These are phyloP conservation scores for Yoshiicerus persimilis DNA, from an alignment of 1,140 invertebrate species.

Conservation along the genomic window DNA sequence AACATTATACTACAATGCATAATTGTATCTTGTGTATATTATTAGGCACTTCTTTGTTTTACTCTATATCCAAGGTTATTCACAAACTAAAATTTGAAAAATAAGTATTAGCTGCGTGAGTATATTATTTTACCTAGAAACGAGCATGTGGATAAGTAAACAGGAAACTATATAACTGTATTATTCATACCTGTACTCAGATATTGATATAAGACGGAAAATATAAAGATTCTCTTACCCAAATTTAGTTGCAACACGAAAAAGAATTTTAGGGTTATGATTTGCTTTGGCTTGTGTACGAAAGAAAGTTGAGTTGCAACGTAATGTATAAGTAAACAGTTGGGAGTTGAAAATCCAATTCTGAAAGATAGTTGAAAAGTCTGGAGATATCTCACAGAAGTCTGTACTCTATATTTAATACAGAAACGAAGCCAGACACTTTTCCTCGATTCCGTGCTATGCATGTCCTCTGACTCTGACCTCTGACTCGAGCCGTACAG, in stretches of 20 bases:
- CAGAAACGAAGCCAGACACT: neutral
- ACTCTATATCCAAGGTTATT: too few species aligned
- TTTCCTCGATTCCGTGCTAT: neutral
- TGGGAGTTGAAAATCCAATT: slow-evolving; percentile 10
- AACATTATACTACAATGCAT: too few species aligned
- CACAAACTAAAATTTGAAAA: too few species aligned
- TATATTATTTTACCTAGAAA: too few species aligned
- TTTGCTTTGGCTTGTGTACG: neutral
- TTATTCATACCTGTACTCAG: too few species aligned
- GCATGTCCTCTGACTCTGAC: neutral
- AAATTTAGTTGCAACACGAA: neutral
- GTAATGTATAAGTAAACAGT: slow-evolving; percentile 27
- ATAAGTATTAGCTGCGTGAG: too few species aligned
- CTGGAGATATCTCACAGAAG: neutral
- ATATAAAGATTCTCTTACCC: neutral
- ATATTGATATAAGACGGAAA: neutral
- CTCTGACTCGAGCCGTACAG: too few species aligned
- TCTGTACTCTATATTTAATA: neutral
- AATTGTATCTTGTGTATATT: too few species aligned
- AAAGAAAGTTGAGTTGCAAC: neutral
- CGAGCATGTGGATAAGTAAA: neutral
- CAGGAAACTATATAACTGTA: neutral
- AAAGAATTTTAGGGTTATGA: neutral
- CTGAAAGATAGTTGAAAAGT: slow-evolving; percentile 3
- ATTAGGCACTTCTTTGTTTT: too few species aligned